Evolutionary conservation across 2,888 invertebrate genomes (phyloP).

Genomic region (Patella caerulea): DNA sequence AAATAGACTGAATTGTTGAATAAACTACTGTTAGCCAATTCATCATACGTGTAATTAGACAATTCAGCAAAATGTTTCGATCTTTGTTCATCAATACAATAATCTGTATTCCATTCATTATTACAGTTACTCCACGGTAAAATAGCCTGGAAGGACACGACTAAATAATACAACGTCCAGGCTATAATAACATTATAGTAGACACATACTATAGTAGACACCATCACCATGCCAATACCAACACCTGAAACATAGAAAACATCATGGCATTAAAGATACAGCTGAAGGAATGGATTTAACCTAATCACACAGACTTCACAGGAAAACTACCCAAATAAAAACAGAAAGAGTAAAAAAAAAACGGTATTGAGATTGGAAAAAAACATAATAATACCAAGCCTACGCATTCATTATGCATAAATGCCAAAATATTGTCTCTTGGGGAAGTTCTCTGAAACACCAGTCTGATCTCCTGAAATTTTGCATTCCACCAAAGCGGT

Average conservation of each 20-base stretch:
- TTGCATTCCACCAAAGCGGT: no score
- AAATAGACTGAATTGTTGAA: conserved; percentile 3
- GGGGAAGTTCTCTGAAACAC: no score
- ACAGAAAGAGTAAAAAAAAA: no score
- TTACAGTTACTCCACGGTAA: conserved; percentile 71
- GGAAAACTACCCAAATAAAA: no score
- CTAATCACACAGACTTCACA: no score
- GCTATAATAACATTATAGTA: conserved; percentile 73
- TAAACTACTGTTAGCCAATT: not conserved
- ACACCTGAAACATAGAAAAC: conserved; percentile 59
- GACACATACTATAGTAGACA: conserved; percentile 71
- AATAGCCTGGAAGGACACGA: conserved; percentile 66
- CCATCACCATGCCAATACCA: conserved; percentile 71
- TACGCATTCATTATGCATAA: no score
- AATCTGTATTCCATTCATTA: conserved; percentile 68
- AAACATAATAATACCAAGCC: no score
- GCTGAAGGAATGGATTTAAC: no score
- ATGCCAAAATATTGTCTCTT: no score
- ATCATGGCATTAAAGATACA: no score
- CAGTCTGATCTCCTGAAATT: no score
- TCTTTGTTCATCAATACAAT: conserved; percentile 42
- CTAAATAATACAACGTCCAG: conserved; percentile 72
- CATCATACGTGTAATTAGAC: conserved; percentile 12
- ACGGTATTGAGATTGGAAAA: no score
- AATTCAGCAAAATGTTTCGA: conserved; percentile 9